Percentiles rank a stretch among this genome's conserved stretches.
phyloP scores from a whole-genome alignment of 2,113 vertebrate species.

The Prietella phreatophila region DNA sequence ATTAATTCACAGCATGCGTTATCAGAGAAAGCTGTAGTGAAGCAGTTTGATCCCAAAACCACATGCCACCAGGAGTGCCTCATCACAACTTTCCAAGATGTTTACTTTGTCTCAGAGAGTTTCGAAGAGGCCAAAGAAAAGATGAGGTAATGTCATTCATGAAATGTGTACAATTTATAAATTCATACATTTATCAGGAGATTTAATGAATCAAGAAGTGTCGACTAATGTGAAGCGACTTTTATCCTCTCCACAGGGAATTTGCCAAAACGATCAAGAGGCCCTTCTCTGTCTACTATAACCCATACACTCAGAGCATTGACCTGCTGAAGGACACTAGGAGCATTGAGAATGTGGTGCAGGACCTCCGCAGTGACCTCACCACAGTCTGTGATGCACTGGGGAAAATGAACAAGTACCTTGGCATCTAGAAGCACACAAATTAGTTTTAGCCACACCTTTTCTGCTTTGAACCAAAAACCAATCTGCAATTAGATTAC shows the following conservation, averaged over 20 bases:
- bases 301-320: slow-evolving; percentile 94
- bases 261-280: slow-evolving; percentile 93
- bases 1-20: slow-evolving; percentile 79
- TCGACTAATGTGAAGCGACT: not conserved
- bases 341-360: slow-evolving; percentile 92
- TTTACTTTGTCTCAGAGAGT: slow-evolving; percentile 89
- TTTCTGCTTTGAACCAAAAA: slow-evolving; percentile 21
- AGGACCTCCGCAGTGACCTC: slow-evolving; percentile 91
- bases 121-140: slow-evolving; percentile 92
- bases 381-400: slow-evolving; percentile 95
- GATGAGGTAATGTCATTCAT: slow-evolving; percentile 76
- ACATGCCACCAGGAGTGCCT: slow-evolving; percentile 87
- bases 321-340: slow-evolving; percentile 94
- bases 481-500: not conserved
- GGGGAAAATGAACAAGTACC: slow-evolving; percentile 95
- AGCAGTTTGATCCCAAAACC: slow-evolving; percentile 84
- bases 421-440: slow-evolving; percentile 81
- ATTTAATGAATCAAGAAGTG: not conserved
- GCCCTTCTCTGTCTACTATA: slow-evolving; percentile 97
- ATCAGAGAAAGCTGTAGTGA: slow-evolving; percentile 85
- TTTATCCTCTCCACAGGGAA: slow-evolving; percentile 75
- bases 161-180: not conserved
- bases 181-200: not conserved
- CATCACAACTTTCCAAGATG: slow-evolving; percentile 88
- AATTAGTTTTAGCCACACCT: not conserved